Conservation (phyloP, 2,113 vertebrate species). For the Columba janthina region DNA sequence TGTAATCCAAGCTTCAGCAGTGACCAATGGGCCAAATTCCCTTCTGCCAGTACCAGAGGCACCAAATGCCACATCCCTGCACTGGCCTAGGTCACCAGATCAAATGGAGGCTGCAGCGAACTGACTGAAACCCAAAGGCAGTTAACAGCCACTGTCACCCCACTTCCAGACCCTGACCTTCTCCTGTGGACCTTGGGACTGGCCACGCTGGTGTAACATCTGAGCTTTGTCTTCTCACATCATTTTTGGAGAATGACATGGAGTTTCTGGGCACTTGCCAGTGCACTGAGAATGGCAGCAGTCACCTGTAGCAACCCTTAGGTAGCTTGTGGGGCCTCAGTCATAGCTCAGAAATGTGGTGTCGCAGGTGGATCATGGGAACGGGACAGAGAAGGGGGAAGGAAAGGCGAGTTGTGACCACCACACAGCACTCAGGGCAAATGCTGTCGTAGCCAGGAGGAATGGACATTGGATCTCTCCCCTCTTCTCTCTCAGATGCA, state of each 20-base stretch:
- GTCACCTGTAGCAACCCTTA: neutral
- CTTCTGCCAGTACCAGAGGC: neutral
- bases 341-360: neutral
- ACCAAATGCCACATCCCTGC: neutral
- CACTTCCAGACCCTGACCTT: neutral
- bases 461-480: neutral
- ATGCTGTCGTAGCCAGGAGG: neutral
- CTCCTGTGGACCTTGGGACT: neutral
- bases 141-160: neutral
- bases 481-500: constrained; percentile 4
- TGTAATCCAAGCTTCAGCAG: neutral
- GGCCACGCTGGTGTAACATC: neutral
- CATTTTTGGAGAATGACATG: neutral
- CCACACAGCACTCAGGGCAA: neutral
- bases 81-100: neutral
- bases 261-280: neutral
- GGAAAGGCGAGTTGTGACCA: neutral
- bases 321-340: neutral
- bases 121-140: neutral
- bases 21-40: neutral
- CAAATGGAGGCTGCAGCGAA: neutral
- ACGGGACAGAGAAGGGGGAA: neutral
- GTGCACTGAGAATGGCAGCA: neutral
- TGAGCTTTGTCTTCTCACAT: neutral
- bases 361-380: rapidly evolving